Base-by-base conservation (phyloP, 2,113 vertebrate species). In the Ibidorhyncha struthersii region DNA sequence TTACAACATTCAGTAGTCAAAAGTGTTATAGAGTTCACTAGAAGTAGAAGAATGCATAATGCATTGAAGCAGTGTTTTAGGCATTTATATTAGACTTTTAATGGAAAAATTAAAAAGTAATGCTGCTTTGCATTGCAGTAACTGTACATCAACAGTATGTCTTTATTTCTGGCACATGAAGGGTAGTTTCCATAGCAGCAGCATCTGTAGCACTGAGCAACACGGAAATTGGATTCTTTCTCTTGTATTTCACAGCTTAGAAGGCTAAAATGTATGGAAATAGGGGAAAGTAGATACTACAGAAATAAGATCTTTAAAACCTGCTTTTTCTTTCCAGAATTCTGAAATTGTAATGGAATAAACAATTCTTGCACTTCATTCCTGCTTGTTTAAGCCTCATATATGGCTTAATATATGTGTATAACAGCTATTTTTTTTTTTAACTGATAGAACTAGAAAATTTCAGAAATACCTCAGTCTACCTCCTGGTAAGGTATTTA, bases 51-150 rank as follows among this genome's bases (percentile, higher is more conserved):
- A 93, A 98, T 97, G 62, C 82, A 96, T 96, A 94, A 97, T 96
- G 95, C 80, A 96, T 92, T 65, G 92, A 86, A 95, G 76, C 70
- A 89, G 40, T 78, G 93, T 95, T 97, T 96, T 90, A 95, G 94
- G 90, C 94, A 94, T 95, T 97, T 97, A 82, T 94, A 94, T 96
- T 95, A 95, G 94, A 95, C 90, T 95, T 96, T 93, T 97, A 97
- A 97, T 96, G 95, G 85, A 93, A 93, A 96, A 97, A 90, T 97
- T 97, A 97, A 95, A 97, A 95, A 97, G 92, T 96, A 95, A 98
- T 97, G 97, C 89, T 93, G 79, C 96, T 97, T 97, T 97, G 92
- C 94, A 95, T 93, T 95, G 92, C 95, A 61, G 87, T 93, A 96
- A 95, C 90, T 90, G 82, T 94, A 96, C 86, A 85, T 96, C 92